Percentiles rank a stretch among this genome's conserved stretches.
Conservation (phyloP, 2,888 invertebrate species). For the Hemistola chrysoprasaria region DNA sequence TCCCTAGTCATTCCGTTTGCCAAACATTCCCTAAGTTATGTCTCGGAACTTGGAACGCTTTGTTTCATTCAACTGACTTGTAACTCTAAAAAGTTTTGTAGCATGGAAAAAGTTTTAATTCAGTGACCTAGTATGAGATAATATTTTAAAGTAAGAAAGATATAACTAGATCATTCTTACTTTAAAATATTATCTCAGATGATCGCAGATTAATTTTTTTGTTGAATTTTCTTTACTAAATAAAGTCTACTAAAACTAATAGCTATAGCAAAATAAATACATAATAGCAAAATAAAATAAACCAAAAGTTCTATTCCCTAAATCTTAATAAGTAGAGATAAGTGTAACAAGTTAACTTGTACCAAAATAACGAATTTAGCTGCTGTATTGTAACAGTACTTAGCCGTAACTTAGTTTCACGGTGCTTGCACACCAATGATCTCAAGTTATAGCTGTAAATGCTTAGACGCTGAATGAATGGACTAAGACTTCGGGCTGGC, state of each 20-base stretch:
- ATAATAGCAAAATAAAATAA: too few species aligned
- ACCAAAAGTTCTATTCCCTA: too few species aligned
- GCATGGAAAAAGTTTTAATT: conserved; percentile 17
- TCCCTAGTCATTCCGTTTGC: conserved; percentile 17
- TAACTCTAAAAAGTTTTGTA: conserved; percentile 7
- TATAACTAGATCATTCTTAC: too few species aligned
- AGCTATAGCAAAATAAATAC: too few species aligned
- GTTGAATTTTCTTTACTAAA: background rate
- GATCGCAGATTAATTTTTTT: too few species aligned
- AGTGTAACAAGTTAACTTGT: too few species aligned
- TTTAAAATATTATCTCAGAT: too few species aligned
- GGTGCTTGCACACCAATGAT: conserved; percentile 8
- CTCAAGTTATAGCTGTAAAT: conserved; percentile 16
- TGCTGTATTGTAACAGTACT: too few species aligned
- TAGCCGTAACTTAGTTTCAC: conserved; percentile 9
- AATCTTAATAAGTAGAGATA: too few species aligned
- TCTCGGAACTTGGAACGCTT: conserved; percentile 23
- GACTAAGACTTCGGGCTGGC: conserved; percentile 1
- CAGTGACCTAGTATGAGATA: conserved; percentile 9
- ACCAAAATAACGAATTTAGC: too few species aligned
- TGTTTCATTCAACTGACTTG: conserved; percentile 23
- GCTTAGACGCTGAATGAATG: conserved; percentile 6
- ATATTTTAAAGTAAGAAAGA: conserved; percentile 3
- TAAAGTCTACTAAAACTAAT: too few species aligned
- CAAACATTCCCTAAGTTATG: conserved; percentile 25